These are phyloP conservation scores for Vulpes ferrilata DNA, from an alignment of 2,113 vertebrate species.

Conservation along the genomic window DNA sequence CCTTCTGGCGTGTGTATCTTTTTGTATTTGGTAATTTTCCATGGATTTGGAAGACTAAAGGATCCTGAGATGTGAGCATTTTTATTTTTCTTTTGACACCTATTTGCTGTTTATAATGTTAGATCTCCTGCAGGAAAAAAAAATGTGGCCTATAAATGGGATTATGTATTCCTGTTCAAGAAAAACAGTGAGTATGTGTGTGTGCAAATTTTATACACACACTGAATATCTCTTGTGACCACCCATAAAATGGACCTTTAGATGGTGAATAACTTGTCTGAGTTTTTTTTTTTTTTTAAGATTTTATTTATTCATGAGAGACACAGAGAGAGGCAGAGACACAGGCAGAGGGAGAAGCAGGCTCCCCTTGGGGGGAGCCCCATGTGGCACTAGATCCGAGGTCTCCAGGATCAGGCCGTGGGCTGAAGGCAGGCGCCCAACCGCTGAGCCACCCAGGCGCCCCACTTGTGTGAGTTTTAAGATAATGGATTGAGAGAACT, in stretches of 20 bases:
- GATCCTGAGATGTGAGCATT: conserved; percentile 40
- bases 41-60: conserved; percentile 8
- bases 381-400: too few species aligned
- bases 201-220: neutral
- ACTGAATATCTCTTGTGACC: conserved; percentile 32
- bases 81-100: conserved; percentile 35
- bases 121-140: neutral
- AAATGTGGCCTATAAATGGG: neutral
- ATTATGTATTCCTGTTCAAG: conserved; percentile 37
- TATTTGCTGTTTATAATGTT: conserved; percentile 61
- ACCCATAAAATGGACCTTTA: conserved; percentile 27
- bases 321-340: too few species aligned
- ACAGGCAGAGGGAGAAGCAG: too few species aligned
- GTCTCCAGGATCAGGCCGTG: too few species aligned
- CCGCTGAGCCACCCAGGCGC: too few species aligned
- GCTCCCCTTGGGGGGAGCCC: too few species aligned
- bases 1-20: neutral
- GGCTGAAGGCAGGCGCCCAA: too few species aligned
- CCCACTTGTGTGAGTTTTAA: neutral
- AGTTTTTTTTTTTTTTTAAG: neutral
- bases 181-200: neutral
- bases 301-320: too few species aligned
- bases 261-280: conserved; percentile 35
- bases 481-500: conserved; percentile 35
- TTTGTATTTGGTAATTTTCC: conserved; percentile 41